Evolutionary conservation across 1,140 invertebrate genomes (phyloP).

Genomic region (Caerostris darwini): DNA sequence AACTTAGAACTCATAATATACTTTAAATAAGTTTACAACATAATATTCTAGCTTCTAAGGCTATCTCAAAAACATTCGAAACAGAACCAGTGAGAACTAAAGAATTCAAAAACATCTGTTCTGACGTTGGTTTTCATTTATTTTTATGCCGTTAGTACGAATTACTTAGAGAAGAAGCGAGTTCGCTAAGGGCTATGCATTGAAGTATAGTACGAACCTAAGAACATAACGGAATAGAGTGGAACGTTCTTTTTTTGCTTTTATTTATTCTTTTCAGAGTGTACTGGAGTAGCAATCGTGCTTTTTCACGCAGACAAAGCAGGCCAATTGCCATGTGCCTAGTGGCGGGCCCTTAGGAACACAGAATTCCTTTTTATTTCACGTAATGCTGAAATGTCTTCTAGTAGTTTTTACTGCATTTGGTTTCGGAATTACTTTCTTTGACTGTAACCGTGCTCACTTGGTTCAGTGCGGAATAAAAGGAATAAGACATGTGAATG

Average conservation of each 20-base stretch:
- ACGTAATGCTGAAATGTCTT: background rate
- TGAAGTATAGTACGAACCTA: constrained; percentile 1
- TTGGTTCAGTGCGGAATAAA: background rate
- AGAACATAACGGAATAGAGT: constrained; percentile 21
- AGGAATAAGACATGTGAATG: background rate
- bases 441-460: background rate
- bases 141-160: constrained; percentile 18
- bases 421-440: constrained; percentile 20
- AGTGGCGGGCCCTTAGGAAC: background rate
- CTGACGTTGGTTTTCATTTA: constrained; percentile 8
- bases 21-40: background rate
- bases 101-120: constrained; percentile 10
- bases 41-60: background rate
- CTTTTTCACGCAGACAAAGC: constrained; percentile 28
- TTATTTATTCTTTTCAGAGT: constrained; percentile 4
- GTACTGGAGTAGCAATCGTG: constrained; percentile 7
- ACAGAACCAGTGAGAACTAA: background rate
- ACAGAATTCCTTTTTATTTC: background rate
- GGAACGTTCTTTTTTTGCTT: background rate
- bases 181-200: constrained; percentile 15
- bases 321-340: constrained; percentile 33
- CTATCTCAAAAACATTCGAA: background rate
- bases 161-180: constrained; percentile 21
- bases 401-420: constrained; percentile 7
- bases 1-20: background rate